Percentiles rank a stretch among this genome's conserved stretches.
These are phyloP conservation scores for Grantiella picta DNA, from an alignment of 2,113 vertebrate genomes.

Conservation along the genomic window DNA sequence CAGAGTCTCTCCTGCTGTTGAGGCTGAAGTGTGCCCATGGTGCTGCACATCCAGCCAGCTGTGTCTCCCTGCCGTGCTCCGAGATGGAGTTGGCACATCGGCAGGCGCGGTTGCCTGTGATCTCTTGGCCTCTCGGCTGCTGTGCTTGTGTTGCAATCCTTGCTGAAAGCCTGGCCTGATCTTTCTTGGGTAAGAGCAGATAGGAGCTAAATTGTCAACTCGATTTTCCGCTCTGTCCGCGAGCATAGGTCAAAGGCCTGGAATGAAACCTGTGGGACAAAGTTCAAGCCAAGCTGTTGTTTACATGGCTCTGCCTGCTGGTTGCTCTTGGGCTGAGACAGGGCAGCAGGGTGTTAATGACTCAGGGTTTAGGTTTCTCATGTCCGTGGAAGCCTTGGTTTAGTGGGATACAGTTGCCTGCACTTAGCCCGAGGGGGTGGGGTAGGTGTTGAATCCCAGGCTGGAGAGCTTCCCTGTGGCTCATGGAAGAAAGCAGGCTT, in stretches of 20 bases:
- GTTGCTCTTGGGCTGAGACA: not conserved
- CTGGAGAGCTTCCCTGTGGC: not conserved
- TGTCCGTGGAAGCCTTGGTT: not conserved
- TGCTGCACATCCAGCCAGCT: accelerated
- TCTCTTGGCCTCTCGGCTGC: accelerated
- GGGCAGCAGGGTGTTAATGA: not conserved
- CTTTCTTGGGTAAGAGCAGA: not conserved
- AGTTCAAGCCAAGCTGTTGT: conserved; percentile 1
- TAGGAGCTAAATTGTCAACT: not conserved
- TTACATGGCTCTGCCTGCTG: not conserved
- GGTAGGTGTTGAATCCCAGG: not conserved
- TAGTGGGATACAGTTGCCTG: not conserved
- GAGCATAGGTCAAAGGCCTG: not conserved
- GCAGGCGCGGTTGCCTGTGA: accelerated
- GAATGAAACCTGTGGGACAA: conserved; percentile 32
- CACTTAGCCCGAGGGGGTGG: not conserved
- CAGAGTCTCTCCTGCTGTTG: accelerated
- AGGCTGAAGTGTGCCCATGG: accelerated
- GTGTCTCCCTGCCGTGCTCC: accelerated
- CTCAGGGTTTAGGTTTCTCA: not conserved
- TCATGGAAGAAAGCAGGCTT: not conserved
- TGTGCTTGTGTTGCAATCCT: not conserved
- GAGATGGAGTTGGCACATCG: not conserved
- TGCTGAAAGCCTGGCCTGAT: not conserved
- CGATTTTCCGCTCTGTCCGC: not conserved